phyloP scores from a whole-genome alignment of 1,140 invertebrate species.

The Nomia melanderi region DNA sequence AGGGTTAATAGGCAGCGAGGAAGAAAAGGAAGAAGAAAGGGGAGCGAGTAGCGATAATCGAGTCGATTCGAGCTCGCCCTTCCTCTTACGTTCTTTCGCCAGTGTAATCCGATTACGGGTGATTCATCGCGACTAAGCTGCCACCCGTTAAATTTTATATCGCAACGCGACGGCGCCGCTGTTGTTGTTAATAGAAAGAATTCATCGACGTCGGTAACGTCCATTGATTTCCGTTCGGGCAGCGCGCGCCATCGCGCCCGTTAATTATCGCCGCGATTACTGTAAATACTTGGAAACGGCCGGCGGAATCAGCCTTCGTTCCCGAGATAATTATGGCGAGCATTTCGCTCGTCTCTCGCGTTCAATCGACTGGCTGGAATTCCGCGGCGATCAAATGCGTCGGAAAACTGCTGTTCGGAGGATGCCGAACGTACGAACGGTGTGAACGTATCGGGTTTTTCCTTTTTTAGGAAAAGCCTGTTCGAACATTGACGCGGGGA shows the following conservation, averaged over 20 bases:
- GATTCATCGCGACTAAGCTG: slow-evolving; percentile 21
- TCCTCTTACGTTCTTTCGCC: not conserved
- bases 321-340: not conserved
- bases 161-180: not conserved
- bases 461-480: too few relatives aligned
- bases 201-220: not conserved
- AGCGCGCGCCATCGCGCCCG: not conserved
- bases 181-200: not conserved
- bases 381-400: not conserved
- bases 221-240: not conserved
- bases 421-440: not conserved
- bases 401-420: not conserved
- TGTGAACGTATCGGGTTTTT: too few relatives aligned
- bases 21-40: not conserved
- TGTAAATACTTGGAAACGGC: not conserved
- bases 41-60: not conserved
- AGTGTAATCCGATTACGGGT: slow-evolving; percentile 17
- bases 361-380: slow-evolving; percentile 1
- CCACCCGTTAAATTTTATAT: not conserved
- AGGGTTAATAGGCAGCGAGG: not conserved
- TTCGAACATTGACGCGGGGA: too few relatives aligned
- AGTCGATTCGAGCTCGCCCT: not conserved
- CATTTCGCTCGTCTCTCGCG: not conserved
- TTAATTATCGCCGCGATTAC: not conserved
- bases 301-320: not conserved